Evolutionary conservation across 2,888 invertebrate species (phyloP), one percentile per base, ranked within the genome.

Genomic region (Spatulosminthurus flaviceps): DNA sequence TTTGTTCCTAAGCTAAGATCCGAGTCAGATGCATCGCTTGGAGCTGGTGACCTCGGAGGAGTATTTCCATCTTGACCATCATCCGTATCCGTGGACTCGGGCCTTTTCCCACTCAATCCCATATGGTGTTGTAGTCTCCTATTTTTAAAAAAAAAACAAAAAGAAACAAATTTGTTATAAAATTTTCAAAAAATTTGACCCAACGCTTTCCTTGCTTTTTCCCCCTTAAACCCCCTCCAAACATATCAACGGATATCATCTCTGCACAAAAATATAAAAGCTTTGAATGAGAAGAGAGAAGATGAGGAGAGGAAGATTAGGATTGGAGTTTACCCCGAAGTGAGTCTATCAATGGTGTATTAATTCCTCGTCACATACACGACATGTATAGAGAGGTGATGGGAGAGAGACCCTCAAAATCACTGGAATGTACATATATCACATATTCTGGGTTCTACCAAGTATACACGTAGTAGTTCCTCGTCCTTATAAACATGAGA

Each of bases 1-100:
- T 83, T 85, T n/a, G 85, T 85, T 0, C 85, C 85, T n/a, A 85
- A 74, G 80, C 83, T 83, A 24, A 85, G 41, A 29, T 85, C 85
- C 29, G 83, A 83, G 76, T 85, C 85, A 7, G 85, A 84, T 1
- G 83, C 82, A 74, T 84, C 85, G 24, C 82, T 82, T 11, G 83
- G 83, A 42, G 82, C 83, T 24, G 85, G 85, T 11, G 82, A 82
- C 11, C 81, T 78, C 2, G 85, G 84, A 24, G 84, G 84, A 13
- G 83, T 81, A 64, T 81, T 82, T 43, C 82, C 83, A 64, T 82
- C 83, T 22, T 81, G 81, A 24, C 81, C 81, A 42, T 84, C 85
- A 66, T 85, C 85, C 9, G 84, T 82, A 69, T 84, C 84, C 2
- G 82, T 81, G 9, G 84, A 83, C 79, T 83, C 85, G 21, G 83